Base-by-base conservation (phyloP, 92 coral and sea anemone species). In the Phenganax stokvisi region DNA sequence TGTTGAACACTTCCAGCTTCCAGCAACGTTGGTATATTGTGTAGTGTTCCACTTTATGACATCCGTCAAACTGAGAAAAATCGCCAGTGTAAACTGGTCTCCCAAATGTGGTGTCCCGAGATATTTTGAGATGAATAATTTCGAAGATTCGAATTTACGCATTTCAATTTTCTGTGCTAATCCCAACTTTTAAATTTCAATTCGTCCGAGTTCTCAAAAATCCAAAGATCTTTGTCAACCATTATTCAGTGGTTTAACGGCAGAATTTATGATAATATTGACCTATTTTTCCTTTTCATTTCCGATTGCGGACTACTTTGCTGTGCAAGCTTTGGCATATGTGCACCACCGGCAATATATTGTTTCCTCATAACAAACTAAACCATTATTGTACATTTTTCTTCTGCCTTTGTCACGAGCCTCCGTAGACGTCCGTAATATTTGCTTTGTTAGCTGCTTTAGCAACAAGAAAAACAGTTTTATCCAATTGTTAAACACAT, bases 391-490 rank as follows among this genome's bases (percentile, higher is more conserved):
- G 52, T 2, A 7, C 9, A 17, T 30, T 3, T 20, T 30, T 68
- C 72, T 30, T 30, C 31, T 37, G 28, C 47, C 13, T 8, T 12
- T 6, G 54, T 68, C 73, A 68, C 53, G 54, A 37, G 73, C 6
- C 54, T 25, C 0, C 9, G 20, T 6, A 12, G 15, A 37, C 37
- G 52, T 12, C 3, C 73, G 0, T n/a, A 27, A 67, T 67, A 67
- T 67, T 67, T 67, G 53, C 72, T 31, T 20, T 31, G 72, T 28
- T 53, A 10, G 53, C 51, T 67, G 72, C 72, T 67, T 31, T 67
- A 31, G 72, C 72, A 68, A 68, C 73, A 53, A 16, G 73, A 51
- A 68, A 68, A 68, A 68, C 73, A 68, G 47, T n/a, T 37, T 30
- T 68, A 53, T 12, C 54, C 13, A 37, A 37, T 1, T 30, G 73